Percentiles rank a stretch among this genome's conserved stretches.
These are phyloP conservation scores for Neodiprion fabricii DNA, from an alignment of 1,140 invertebrate species.

Conservation along the genomic window DNA sequence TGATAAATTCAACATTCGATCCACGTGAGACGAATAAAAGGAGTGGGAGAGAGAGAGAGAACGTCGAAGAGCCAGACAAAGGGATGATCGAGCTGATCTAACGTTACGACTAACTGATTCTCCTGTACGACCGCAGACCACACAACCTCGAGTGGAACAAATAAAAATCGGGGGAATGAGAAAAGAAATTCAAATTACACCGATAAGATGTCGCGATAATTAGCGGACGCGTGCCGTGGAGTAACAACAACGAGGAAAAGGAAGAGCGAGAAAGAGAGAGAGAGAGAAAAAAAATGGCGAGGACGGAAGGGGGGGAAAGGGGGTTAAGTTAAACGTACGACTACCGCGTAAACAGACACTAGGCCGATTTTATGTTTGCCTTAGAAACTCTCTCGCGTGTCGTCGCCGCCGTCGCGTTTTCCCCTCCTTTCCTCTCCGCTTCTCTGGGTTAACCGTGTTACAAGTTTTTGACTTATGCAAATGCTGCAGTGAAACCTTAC, in stretches of 20 bases:
- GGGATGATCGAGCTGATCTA: too few species aligned
- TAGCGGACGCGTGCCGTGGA: not conserved
- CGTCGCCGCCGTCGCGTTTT: not conserved
- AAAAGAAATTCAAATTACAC: not conserved
- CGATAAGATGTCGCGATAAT: conserved; percentile 8
- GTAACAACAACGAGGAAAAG: not conserved
- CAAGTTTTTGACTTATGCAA: not conserved
- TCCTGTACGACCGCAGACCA: too few species aligned
- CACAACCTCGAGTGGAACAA: too few species aligned
- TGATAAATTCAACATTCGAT: too few species aligned
- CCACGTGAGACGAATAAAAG: too few species aligned
- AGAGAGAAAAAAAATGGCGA: not conserved
- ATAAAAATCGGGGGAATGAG: not conserved
- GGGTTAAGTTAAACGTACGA: not conserved
- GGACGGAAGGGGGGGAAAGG: not conserved
- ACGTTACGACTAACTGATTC: too few species aligned
- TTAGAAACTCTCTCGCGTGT: not conserved
- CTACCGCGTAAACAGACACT: not conserved
- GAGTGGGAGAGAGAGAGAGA: too few species aligned
- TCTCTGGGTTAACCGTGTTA: not conserved
- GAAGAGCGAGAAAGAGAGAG: not conserved
- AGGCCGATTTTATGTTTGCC: not conserved
- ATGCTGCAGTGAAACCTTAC: not conserved
- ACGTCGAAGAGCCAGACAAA: too few species aligned
- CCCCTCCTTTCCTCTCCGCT: too few species aligned